phyloP scores from a whole-genome alignment of 2,888 invertebrate species.

The Parnassius smintheus region DNA sequence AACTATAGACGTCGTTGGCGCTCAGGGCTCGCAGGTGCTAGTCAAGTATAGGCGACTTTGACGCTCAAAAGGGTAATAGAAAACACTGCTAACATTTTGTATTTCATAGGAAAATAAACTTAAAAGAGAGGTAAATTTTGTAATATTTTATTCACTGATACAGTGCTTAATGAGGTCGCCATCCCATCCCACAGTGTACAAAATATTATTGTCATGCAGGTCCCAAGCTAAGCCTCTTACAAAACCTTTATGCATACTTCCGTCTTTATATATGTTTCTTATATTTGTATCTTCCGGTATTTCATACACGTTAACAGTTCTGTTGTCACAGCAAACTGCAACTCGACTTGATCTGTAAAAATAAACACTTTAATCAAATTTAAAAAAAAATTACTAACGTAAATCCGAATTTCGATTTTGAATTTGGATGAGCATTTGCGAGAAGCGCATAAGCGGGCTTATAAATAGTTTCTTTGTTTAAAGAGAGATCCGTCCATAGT shows the following conservation, averaged over 20 bases:
- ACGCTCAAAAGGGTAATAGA: background rate
- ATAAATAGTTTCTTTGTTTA: too few relatives aligned
- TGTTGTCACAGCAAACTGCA: slow-evolving; percentile 72
- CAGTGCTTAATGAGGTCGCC: slow-evolving; percentile 65
- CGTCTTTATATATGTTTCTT: slow-evolving; percentile 54
- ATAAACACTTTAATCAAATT: background rate
- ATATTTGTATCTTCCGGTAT: slow-evolving; percentile 42
- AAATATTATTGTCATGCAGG: slow-evolving; percentile 45
- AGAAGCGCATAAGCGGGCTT: too few relatives aligned
- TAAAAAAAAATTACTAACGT: too few relatives aligned
- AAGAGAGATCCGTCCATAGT: too few relatives aligned
- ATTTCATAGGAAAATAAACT: slow-evolving; percentile 18
- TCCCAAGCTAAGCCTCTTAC: slow-evolving; percentile 81
- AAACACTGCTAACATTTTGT: slow-evolving; percentile 21
- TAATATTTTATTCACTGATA: slow-evolving; percentile 34
- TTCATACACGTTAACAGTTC: slow-evolving; percentile 62
- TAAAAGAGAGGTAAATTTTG: slow-evolving; percentile 4
- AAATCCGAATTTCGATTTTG: too few relatives aligned
- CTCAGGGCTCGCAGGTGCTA: too few relatives aligned
- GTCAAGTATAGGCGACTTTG: too few relatives aligned
- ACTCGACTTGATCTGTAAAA: slow-evolving; percentile 56
- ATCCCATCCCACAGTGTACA: slow-evolving; percentile 83
- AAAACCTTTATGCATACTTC: slow-evolving; percentile 65
- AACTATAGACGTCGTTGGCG: too few relatives aligned
- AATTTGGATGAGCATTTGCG: too few relatives aligned